phyloP scores from a whole-genome alignment of 2,113 vertebrate species.

The Passer montanus region DNA sequence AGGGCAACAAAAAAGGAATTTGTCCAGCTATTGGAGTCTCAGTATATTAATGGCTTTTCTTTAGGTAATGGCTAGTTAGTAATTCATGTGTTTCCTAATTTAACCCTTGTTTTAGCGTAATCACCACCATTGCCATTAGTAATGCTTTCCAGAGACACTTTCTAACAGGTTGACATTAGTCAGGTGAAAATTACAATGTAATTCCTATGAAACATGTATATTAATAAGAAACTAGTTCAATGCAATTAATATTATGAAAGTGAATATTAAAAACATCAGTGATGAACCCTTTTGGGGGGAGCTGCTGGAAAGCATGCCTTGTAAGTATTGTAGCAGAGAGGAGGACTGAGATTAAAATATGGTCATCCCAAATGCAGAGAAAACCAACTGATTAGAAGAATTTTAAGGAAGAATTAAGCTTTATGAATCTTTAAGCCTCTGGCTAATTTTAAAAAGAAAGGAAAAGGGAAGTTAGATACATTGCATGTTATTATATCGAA shows the following conservation, averaged over 20 bases:
- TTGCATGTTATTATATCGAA: background rate
- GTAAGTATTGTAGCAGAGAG: background rate
- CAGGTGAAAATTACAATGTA: constrained; percentile 38
- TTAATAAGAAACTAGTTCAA: constrained; percentile 6
- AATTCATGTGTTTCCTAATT: constrained; percentile 52
- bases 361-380: background rate
- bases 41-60: constrained; percentile 25
- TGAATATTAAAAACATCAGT: background rate
- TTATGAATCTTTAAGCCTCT: background rate
- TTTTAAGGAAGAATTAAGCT: background rate
- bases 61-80: background rate
- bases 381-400: background rate
- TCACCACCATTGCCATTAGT: background rate
- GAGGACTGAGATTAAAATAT: background rate
- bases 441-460: background rate
- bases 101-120: constrained; percentile 28
- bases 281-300: background rate
- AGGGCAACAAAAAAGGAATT: background rate
- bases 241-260: background rate
- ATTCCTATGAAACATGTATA: background rate
- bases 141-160: constrained; percentile 23
- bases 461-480: background rate
- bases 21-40: background rate
- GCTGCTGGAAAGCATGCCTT: background rate
- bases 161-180: constrained; percentile 12